These are phyloP conservation scores for Pachypanchax playfairii DNA, from an alignment of 2,113 vertebrate species.

Conservation along the genomic window DNA sequence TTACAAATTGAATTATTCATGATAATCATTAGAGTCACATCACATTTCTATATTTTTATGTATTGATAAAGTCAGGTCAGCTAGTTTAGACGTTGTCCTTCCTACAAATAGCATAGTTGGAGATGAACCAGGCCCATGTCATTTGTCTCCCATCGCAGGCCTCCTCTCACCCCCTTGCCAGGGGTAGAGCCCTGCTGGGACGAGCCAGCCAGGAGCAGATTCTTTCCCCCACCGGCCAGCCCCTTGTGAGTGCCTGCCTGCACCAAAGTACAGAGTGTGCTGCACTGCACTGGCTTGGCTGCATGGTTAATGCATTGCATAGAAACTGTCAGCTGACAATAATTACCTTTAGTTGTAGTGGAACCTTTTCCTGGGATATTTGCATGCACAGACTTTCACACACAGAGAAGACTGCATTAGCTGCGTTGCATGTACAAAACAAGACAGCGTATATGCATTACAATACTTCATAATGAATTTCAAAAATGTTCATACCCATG, in stretches of 20 bases:
- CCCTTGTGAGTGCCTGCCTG: slow-evolving; percentile 85
- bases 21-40: slow-evolving; percentile 22
- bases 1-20: slow-evolving; percentile 50
- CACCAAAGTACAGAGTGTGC: slow-evolving; percentile 73
- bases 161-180: slow-evolving; percentile 87
- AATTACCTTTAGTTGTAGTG: slow-evolving; percentile 46
- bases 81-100: slow-evolving; percentile 49
- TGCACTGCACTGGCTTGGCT: slow-evolving; percentile 78
- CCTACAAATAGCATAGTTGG: slow-evolving; percentile 57
- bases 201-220: slow-evolving; percentile 84
- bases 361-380: slow-evolving; percentile 40
- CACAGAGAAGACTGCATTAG: slow-evolving; percentile 40
- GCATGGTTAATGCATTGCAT: slow-evolving; percentile 76
- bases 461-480: slow-evolving; percentile 16
- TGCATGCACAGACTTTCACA: slow-evolving; percentile 63
- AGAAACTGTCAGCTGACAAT: slow-evolving; percentile 48
- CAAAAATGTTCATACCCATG: slow-evolving; percentile 2
- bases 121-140: slow-evolving; percentile 79
- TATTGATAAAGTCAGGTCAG: slow-evolving; percentile 56
- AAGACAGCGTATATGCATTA: slow-evolving; percentile 58
- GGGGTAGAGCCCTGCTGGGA: slow-evolving; percentile 87
- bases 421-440: slow-evolving; percentile 68
- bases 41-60: slow-evolving; percentile 22
- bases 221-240: slow-evolving; percentile 83
- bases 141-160: slow-evolving; percentile 84